Percentiles rank a stretch among this genome's conserved stretches.
Evolutionary conservation across 2,888 invertebrate species (phyloP).

Genomic region (Criorhina ranunculi): DNA sequence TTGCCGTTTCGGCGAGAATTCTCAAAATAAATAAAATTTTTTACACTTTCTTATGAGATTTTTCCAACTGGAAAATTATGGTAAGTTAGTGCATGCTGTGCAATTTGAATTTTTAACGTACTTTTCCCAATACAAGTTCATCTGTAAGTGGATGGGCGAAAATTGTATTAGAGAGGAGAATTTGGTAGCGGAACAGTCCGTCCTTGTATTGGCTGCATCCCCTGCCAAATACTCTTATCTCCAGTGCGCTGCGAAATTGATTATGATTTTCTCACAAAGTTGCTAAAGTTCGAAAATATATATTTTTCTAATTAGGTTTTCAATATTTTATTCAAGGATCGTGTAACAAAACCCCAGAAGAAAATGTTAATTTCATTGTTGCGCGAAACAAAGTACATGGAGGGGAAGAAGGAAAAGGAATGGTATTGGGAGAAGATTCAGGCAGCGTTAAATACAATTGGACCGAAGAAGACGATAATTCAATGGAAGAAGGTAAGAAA

Average conservation of each 20-base stretch:
- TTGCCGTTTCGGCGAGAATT: constrained; percentile 45
- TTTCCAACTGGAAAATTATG: constrained; percentile 65
- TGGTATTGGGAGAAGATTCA: constrained; percentile 84
- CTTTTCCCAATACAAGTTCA: constrained; percentile 50
- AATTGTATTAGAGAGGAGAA: constrained; percentile 41
- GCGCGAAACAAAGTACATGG: constrained; percentile 84
- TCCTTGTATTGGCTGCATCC: constrained; percentile 10
- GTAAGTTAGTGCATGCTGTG: constrained; percentile 45
- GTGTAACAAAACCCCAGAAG: constrained; percentile 84
- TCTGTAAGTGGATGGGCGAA: constrained; percentile 27
- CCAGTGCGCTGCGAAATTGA: constrained; percentile 29
- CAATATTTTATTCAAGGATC: constrained; percentile 82
- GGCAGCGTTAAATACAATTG: constrained; percentile 83
- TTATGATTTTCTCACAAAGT: constrained; percentile 78
- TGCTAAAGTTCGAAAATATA: constrained; percentile 69
- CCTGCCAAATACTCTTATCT: constrained; percentile 55
- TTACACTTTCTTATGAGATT: constrained; percentile 56
- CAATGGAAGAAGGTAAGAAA: constrained; percentile 83
- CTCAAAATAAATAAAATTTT: constrained; percentile 57
- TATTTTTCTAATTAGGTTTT: constrained; percentile 78
- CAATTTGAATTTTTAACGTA: constrained; percentile 62
- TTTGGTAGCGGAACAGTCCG: constrained; percentile 43
- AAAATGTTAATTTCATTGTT: constrained; percentile 83
- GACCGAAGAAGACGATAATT: constrained; percentile 83
- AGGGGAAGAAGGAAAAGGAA: constrained; percentile 83